Evolutionary conservation across 2,113 vertebrate species (phyloP).

Genomic region (Suricata suricatta): DNA sequence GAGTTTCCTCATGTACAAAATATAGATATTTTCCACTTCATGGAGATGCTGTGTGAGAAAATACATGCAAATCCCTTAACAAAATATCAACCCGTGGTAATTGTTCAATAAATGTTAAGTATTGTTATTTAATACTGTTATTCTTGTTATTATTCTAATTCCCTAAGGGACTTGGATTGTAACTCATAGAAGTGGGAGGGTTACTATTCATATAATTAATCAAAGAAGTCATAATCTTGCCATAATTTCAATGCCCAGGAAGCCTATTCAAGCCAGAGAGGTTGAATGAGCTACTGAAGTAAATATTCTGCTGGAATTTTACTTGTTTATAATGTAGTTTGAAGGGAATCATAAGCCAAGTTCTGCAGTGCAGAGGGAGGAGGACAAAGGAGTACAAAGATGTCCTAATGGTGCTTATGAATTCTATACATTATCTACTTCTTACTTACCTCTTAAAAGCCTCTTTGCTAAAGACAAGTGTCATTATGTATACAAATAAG

Average conservation of each 20-base stretch:
- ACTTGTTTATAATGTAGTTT: not conserved
- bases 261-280: not conserved
- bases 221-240: not conserved
- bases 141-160: not conserved
- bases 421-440: slow-evolving; percentile 19
- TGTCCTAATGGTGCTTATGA: not conserved
- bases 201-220: not conserved
- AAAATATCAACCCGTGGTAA: not conserved
- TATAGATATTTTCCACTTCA: not conserved
- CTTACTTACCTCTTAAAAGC: not conserved
- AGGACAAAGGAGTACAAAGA: not conserved
- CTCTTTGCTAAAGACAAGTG: not conserved
- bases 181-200: not conserved
- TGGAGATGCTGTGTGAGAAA: not conserved
- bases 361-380: not conserved
- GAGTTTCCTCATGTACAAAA: not conserved
- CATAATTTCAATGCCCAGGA: not conserved
- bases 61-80: not conserved
- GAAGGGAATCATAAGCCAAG: not conserved
- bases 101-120: not conserved
- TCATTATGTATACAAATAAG: slow-evolving; percentile 29
- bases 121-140: not conserved
- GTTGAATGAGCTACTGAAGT: not conserved
- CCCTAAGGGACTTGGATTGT: not conserved
- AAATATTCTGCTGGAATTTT: not conserved